A percentile compares a stretch with the other conserved stretches of the same genome.
Conservation (phyloP, 2,113 vertebrate species). For the Anolis sagrei region DNA sequence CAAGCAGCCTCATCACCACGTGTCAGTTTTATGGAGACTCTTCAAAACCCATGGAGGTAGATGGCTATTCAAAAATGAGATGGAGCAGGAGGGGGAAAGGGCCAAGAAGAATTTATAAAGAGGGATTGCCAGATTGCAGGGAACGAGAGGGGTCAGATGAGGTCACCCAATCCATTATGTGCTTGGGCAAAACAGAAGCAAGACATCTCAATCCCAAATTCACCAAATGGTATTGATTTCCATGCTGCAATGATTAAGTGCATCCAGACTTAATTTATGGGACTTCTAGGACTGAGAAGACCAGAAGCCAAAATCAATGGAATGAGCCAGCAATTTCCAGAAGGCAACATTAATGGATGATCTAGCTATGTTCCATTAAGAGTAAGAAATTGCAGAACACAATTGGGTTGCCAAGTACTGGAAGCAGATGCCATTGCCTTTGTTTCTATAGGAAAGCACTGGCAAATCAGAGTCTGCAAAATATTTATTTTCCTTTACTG, state of each 20-base stretch:
- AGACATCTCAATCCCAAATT: neutral
- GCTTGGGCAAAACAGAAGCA: too few species aligned
- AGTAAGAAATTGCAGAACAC: neutral
- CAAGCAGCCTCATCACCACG: neutral
- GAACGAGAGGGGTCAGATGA: too few species aligned
- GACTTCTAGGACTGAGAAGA: neutral
- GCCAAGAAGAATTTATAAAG: neutral
- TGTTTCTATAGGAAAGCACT: neutral
- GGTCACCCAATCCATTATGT: too few species aligned
- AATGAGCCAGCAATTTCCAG: neutral
- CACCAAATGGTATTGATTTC: neutral
- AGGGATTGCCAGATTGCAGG: too few species aligned
- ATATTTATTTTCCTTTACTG: neutral
- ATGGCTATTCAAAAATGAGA: neutral
- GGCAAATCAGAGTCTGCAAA: neutral
- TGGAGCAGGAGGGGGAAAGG: neutral
- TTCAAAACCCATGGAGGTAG: neutral
- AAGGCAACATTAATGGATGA: neutral
- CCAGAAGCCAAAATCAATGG: too few species aligned
- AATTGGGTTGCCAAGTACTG: neutral
- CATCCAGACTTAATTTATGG: neutral
- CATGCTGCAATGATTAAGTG: neutral
- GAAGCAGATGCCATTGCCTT: neutral
- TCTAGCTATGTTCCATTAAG: too few species aligned
- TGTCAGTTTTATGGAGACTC: neutral